Evolutionary conservation across 2,113 vertebrate species (phyloP).

Genomic region (Smithornis capensis): DNA sequence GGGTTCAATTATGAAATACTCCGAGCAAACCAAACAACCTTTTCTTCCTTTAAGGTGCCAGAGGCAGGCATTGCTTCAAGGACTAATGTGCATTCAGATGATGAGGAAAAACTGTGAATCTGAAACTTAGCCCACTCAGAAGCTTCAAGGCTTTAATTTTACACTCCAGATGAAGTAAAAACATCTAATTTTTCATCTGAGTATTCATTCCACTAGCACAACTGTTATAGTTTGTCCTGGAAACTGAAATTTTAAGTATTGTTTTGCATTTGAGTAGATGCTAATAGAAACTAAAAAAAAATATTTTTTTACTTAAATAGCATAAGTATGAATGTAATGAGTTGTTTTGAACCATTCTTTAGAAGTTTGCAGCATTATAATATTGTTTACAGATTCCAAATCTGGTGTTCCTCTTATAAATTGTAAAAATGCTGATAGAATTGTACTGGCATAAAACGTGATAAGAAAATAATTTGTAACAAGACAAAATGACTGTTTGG

Average conservation of each 20-base stretch:
- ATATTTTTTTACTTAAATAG: background rate
- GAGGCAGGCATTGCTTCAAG: background rate
- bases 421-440: background rate
- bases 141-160: background rate
- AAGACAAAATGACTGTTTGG: background rate
- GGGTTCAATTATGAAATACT: conserved; percentile 6
- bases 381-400: background rate
- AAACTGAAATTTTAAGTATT: background rate
- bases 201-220: background rate
- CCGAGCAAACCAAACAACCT: background rate
- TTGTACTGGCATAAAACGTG: background rate
- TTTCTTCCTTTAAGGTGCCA: background rate
- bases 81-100: background rate
- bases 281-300: background rate
- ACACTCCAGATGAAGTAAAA: background rate
- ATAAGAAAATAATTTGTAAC: background rate
- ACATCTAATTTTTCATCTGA: background rate
- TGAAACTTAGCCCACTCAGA: background rate
- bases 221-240: background rate
- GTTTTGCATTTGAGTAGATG: background rate
- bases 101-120: background rate
- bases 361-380: background rate
- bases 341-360: background rate
- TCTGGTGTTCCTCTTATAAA: background rate
- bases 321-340: background rate